These are phyloP conservation scores for Amphiduros pacificus DNA, from an alignment of 2,888 invertebrate genomes.

Conservation along the genomic window DNA sequence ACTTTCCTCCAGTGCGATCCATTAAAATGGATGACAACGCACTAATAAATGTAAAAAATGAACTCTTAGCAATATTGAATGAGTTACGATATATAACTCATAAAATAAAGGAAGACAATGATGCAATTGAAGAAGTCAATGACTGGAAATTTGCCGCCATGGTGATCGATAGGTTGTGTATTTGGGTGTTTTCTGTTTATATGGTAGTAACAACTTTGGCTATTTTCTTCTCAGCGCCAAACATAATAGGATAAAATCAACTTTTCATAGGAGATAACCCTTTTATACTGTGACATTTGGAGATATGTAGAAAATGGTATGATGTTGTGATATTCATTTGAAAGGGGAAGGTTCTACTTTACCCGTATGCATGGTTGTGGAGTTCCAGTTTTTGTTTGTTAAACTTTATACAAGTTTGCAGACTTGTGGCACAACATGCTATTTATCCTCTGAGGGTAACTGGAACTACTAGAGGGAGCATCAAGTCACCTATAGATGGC, in stretches of 20 bases:
- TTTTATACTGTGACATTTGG: no score
- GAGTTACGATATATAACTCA: constrained; percentile 38
- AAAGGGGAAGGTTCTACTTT: no score
- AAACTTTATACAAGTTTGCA: no score
- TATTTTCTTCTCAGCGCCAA: constrained; percentile 29
- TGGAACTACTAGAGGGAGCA: no score
- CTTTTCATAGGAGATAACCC: neutral
- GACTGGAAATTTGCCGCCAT: constrained; percentile 36
- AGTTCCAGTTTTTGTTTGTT: no score
- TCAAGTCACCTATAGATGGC: no score
- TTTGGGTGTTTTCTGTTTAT: constrained; percentile 31
- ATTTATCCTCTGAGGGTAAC: no score
- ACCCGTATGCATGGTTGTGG: no score
- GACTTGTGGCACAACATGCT: no score
- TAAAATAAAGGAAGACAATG: constrained; percentile 34
- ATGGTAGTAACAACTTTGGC: constrained; percentile 27
- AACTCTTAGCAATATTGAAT: constrained; percentile 36
- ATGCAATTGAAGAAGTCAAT: constrained; percentile 27
- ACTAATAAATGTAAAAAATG: constrained; percentile 30
- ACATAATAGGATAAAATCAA: constrained; percentile 1
- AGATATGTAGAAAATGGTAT: no score
- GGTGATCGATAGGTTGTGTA: constrained; percentile 34
- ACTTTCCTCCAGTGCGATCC: constrained; percentile 26
- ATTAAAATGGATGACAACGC: constrained; percentile 21
- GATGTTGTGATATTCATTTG: no score